A percentile compares a stretch with the other conserved stretches of the same genome.
Evolutionary conservation across 2,888 invertebrate genomes (phyloP).

Genomic region (Himalopsyche japonica): DNA sequence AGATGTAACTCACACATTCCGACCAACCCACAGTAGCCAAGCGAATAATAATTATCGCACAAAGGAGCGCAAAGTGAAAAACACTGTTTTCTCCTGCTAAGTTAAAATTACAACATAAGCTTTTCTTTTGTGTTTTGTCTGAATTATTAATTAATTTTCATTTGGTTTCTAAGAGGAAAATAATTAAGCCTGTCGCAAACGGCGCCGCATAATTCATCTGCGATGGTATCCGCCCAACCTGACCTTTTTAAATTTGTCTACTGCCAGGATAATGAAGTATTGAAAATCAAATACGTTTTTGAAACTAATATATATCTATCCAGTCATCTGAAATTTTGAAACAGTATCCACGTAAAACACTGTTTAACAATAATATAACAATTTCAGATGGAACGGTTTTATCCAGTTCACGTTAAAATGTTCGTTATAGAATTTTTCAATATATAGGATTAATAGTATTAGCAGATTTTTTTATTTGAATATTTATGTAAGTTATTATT

Average conservation of each 20-base stretch:
- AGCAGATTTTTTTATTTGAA: too few relatives aligned
- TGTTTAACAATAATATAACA: too few relatives aligned
- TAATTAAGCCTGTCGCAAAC: neutral
- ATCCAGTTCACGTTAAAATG: too few relatives aligned
- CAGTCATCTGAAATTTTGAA: too few relatives aligned
- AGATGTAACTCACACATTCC: too few relatives aligned
- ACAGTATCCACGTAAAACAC: too few relatives aligned
- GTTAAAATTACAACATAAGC: neutral
- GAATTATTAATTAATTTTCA: neutral
- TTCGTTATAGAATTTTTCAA: too few relatives aligned
- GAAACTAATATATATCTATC: neutral
- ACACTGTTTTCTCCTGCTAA: neutral
- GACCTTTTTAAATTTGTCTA: neutral
- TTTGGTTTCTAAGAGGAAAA: neutral
- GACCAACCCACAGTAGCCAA: too few relatives aligned
- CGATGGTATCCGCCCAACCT: neutral
- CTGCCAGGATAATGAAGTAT: neutral
- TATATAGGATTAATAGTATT: too few relatives aligned
- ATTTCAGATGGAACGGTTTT: too few relatives aligned
- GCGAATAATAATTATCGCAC: too few relatives aligned
- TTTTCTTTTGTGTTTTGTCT: neutral
- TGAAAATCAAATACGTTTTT: neutral
- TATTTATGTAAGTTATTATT: too few relatives aligned
- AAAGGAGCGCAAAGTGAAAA: neutral
- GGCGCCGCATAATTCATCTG: neutral